Base-by-base conservation (phyloP, 2,797 vertebrate species). In the Enteromius fasciolatus region DNA sequence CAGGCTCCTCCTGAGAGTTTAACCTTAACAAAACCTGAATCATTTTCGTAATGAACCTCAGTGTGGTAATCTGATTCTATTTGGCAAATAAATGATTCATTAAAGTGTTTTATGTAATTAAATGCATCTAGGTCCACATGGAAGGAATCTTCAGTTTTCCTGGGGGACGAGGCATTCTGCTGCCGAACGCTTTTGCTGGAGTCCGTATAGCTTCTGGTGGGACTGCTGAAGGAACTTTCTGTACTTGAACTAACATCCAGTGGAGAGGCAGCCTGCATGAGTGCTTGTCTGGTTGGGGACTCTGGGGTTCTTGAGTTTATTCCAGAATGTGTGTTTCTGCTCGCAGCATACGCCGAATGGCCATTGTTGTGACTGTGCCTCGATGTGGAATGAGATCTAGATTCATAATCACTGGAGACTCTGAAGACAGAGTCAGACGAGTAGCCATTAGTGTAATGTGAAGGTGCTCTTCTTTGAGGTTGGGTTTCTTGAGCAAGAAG, bases 41-140 rank as follows among this genome's bases (percentile, higher is more conserved):
- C 11, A 0, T 5, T 33, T n/a, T 36, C 1, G 14, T 0, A 0
- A 0, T 4, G 1, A 31, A 90, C 85, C 7, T 0, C 0, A 17
- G 87, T 83, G 0, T 1, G 1, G 6, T 83, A 48, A 3, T 0
- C 15, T 0, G 0, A 1, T 31, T 85, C 14, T 44, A 94, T 87
- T 4, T 0, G 0, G 0, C 70, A 0, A 0, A 93, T 5, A 1
- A 76, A 15, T 0, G 76, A 41, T 1, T 54, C 5, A 9, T 6
- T 48, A 46, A 92, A 76, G 7, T 0, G 2, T 0, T 14, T 0
- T 7, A 89, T 78, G 1, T 93, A 95, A 0, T 0, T 17, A 3
- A 90, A 87, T 28, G 85, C 81, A 31, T 91, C 85, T 2, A 12
- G 7, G 3, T 93, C 91, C 0, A 91, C 73, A 69, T 0, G 6